Conservation (phyloP, 1,140 invertebrate genomes). For the Drosophila mojavensis region DNA sequence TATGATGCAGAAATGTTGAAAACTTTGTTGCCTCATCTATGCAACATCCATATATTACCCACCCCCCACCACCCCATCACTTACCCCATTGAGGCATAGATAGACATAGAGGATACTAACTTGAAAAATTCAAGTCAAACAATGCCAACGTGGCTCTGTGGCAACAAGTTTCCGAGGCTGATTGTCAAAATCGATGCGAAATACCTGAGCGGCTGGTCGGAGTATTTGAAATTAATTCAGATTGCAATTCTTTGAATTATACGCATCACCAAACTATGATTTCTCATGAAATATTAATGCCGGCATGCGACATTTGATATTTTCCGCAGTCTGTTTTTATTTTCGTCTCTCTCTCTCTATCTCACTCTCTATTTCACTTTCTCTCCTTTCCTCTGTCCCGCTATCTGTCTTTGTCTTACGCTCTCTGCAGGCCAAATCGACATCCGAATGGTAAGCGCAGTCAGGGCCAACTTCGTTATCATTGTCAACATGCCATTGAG, state of each 20-base stretch:
- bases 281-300: constrained; percentile 82
- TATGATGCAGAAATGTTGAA: constrained; percentile 49
- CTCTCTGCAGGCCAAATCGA: background rate
- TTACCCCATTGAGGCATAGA: too few species aligned
- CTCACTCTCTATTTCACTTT: background rate
- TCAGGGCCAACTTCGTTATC: constrained; percentile 78
- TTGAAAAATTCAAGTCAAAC: constrained; percentile 36
- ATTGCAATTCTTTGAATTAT: constrained; percentile 83
- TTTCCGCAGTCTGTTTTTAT: constrained; percentile 60
- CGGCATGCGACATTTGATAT: constrained; percentile 79
- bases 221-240: constrained; percentile 76
- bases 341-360: constrained; percentile 1
- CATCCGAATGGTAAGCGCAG: constrained; percentile 38
- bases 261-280: constrained; percentile 82
- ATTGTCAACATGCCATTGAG: constrained; percentile 81
- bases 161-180: constrained; percentile 20
- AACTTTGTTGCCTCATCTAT: constrained; percentile 29
- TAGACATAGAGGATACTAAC: background rate
- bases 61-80: too few species aligned
- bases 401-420: background rate
- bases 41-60: background rate
- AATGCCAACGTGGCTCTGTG: constrained; percentile 11
- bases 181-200: constrained; percentile 11
- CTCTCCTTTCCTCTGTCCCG: background rate
- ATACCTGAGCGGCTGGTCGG: constrained; percentile 31